Base-by-base conservation (phyloP, 2,888 invertebrate species). In the Notodonta ziczac region DNA sequence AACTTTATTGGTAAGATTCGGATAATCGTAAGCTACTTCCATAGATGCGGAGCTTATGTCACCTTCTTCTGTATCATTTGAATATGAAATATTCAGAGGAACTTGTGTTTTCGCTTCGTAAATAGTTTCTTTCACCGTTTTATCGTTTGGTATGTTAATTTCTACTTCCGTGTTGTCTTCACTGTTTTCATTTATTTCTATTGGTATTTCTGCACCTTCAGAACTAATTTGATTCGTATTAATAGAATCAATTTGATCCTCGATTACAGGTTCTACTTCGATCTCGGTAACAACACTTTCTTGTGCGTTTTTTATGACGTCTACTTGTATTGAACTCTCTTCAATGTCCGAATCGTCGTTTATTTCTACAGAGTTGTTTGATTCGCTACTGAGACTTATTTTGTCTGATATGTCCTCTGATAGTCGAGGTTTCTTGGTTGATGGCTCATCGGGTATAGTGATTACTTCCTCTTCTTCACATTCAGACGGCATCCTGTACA, bases 331-430 rank as follows among this genome's bases (percentile, higher is more conserved):
- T 24, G 61, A 65, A 42, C 67, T 63, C 4, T 72, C 77, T 63
- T 81, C 77, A 9, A 75, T 68, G 14, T 82, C 83, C 2, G 85
- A 81, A 50, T 81, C 84, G n/a, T 87, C 86, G 24, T 82, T 80
- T 32, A 84, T 82, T 67, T 86, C 85, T 5, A 89, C 68, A 0
- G 89, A 87, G n/a, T 65, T 69, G 1, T 67, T 72, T 0, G 90
- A 89, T 3, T 84, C 87, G 56, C 90, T 91, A 65, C 90, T 90
- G 12, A 92, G 67, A 60, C 89, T 89, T 54, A 92, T 90, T 71
- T 85, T 83, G 10, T 89, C 90, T 10, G 73, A 24, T 2, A 68
- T 63, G n/a, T 77, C 79, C 14, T 77, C 75, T 39, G 77, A 80
- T 24, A 85, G 42, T 6, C 89, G 84, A 5, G 74, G 69, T 58